Evolutionary conservation across 2,113 vertebrate genomes (phyloP), one percentile per base, ranked within the genome.

Genomic region (Phrynosoma platyrhinos): DNA sequence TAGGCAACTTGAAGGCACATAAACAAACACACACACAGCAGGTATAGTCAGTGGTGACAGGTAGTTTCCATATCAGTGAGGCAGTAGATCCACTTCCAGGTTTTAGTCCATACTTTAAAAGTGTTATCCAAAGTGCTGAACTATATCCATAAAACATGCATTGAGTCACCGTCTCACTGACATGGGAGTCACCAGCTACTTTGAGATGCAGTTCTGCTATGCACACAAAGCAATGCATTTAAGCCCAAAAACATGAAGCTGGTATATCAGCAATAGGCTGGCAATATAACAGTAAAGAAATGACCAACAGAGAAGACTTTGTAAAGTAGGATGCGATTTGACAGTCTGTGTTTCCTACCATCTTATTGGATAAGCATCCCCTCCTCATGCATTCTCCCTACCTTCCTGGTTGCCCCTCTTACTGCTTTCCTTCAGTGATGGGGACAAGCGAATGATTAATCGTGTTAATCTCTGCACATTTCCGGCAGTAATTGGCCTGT

Each of bases 401-500:
- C 10, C 64, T 83, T 66, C 47, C 71, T 40, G 80, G 69, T 32
- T 0, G 0, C 84, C 68, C 68, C 16, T 74, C 84, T 83, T 36
- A 1, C 25, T 87, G 77, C 40, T 81, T 90, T 58, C 71, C 6
- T 9, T 2, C 69, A 47, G 32, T 32, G 81, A 27, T 1, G 68
- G 68, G 42, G 84, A 0, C 64, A 13, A 21, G 74, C 0, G 52
- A 91, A 91, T 36, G 18, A 84, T 47, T 87, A 87, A 79, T 75
- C 1, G 0, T 81, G 53, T 69, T 7, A 89, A 90, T 55, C 84
- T 62, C 81, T 83, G 89, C 72, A 3, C 4, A 0, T 69, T 87
- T 90, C 87, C 85, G 62, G 47, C 0, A 5, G 74, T 87, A 89
- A 90, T 71, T 23, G 86, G 87, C 84, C 77, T 90, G 85, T 79